A percentile compares a stretch with the other conserved stretches of the same genome.
phyloP scores from a whole-genome alignment of 2,113 vertebrate genomes.

The Gavia stellata region DNA sequence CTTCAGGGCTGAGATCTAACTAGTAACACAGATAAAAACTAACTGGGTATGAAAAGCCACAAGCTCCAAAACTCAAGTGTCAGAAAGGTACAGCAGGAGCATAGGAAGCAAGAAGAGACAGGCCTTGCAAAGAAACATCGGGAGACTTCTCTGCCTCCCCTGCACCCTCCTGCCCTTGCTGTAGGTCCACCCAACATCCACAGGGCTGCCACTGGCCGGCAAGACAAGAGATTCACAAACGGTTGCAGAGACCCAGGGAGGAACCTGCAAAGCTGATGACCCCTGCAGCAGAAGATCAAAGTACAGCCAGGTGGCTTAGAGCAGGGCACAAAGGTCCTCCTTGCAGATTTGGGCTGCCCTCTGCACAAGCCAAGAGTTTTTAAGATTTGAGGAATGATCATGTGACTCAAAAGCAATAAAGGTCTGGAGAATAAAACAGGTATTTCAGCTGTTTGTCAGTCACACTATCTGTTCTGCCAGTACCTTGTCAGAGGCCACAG shows the following conservation, averaged over 20 bases:
- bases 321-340: neutral
- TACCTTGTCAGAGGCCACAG: neutral
- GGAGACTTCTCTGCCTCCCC: neutral
- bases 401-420: neutral
- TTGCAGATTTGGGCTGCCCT: neutral
- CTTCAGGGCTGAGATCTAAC: neutral
- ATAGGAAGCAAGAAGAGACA: neutral
- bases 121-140: neutral
- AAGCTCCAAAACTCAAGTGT: neutral
- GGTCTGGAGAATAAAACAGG: neutral
- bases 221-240: neutral
- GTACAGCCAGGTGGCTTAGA: neutral
- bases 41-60: neutral
- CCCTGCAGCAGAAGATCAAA: neutral
- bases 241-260: neutral
- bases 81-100: neutral
- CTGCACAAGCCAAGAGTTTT: neutral
- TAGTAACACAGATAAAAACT: neutral
- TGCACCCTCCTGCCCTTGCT: neutral
- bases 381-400: neutral
- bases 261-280: neutral
- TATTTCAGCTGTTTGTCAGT: neutral
- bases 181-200: neutral
- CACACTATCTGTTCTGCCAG: neutral
- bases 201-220: accelerated